phyloP scores from a whole-genome alignment of 2,888 invertebrate species.

The Apotomis betuletana region DNA sequence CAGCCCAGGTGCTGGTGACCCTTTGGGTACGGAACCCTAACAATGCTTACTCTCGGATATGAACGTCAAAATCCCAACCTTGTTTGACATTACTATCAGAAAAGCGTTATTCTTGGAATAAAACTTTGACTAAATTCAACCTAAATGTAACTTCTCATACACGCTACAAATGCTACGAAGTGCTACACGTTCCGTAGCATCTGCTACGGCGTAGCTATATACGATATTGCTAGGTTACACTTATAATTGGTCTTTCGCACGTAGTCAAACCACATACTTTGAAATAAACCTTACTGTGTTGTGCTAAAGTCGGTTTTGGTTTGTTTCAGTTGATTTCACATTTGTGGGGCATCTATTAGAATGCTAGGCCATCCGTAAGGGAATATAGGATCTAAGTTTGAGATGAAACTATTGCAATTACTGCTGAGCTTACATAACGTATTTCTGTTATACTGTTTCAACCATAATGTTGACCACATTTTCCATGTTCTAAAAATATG shows the following conservation, averaged over 20 bases:
- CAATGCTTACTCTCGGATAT: no score
- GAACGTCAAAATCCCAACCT: no score
- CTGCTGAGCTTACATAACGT: conserved; percentile 7
- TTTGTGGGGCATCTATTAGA: conserved; percentile 23
- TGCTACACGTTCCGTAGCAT: conserved; percentile 37
- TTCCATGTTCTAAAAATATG: no score
- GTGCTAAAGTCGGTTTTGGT: not conserved
- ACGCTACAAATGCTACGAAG: conserved; percentile 7
- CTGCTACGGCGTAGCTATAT: conserved; percentile 29
- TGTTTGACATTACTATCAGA: no score
- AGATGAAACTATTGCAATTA: conserved; percentile 36
- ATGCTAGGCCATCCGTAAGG: conserved; percentile 32
- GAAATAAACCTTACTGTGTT: not conserved
- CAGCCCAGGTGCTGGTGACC: no score
- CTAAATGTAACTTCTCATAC: not conserved
- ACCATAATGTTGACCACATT: no score
- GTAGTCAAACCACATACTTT: not conserved
- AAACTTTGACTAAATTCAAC: no score
- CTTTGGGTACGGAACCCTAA: no score
- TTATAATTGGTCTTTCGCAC: conserved; percentile 31
- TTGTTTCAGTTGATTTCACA: not conserved
- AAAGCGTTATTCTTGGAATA: no score
- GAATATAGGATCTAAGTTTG: conserved; percentile 28
- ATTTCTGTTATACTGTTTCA: not conserved
- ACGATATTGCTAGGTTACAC: conserved; percentile 28